These are phyloP conservation scores for Troides oblongomaculatus DNA, from an alignment of 2,888 invertebrate genomes.

Conservation along the genomic window DNA sequence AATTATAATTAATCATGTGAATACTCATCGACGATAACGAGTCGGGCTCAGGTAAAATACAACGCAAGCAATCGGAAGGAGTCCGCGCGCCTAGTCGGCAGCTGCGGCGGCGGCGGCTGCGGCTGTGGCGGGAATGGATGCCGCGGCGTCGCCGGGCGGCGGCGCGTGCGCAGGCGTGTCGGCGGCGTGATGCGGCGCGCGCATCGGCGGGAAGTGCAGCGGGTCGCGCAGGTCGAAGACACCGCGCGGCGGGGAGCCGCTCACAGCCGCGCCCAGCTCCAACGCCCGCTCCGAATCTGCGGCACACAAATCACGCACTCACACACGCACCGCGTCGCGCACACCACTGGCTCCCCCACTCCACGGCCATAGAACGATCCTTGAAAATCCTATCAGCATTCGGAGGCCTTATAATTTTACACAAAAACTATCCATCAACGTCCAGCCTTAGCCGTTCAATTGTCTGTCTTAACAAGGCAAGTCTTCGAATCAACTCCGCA, in stretches of 20 bases:
- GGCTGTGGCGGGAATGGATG: conserved; percentile 31
- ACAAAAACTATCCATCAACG: too few species aligned
- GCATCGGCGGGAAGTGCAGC: conserved; percentile 90
- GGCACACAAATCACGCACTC: conserved; percentile 24
- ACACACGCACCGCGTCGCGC: not conserved
- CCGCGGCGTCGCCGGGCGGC: conserved; percentile 32
- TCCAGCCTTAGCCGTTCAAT: too few species aligned
- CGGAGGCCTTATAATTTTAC: too few species aligned
- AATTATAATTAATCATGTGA: not conserved
- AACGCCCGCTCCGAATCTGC: conserved; percentile 87
- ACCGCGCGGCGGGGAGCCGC: conserved; percentile 82
- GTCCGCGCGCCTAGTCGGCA: conserved; percentile 23
- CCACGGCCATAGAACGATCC: too few species aligned
- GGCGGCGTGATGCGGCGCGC: conserved; percentile 54
- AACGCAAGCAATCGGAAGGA: not conserved
- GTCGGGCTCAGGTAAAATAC: not conserved
- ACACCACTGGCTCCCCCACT: not conserved
- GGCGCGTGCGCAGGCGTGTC: conserved; percentile 6
- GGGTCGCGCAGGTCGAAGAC: conserved; percentile 89
- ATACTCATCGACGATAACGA: not conserved
- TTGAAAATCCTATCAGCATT: too few species aligned
- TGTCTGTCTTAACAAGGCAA: too few species aligned
- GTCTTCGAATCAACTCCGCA: too few species aligned
- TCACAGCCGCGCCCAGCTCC: conserved; percentile 86
- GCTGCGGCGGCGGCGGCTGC: conserved; percentile 20